Percentiles rank a stretch among this genome's conserved stretches.
phyloP scores from a whole-genome alignment of 2,113 vertebrate species.

The Nanger granti region DNA sequence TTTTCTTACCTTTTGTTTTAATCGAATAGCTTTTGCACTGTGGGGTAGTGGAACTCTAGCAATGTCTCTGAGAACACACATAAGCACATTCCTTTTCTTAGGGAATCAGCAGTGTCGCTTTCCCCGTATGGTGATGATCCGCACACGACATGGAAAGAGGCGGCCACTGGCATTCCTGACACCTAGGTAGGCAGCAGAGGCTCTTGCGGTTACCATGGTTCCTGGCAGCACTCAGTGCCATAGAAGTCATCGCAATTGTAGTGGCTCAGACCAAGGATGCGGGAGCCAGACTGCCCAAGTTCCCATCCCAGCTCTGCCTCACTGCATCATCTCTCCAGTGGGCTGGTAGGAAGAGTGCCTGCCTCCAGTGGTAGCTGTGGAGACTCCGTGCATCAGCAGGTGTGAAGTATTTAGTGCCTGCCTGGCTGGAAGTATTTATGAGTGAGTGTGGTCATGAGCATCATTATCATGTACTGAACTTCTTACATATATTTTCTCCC shows the following conservation, averaged over 20 bases:
- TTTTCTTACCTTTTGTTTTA: slow-evolving; percentile 15
- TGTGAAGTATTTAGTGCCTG: not conserved
- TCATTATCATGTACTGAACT: not conserved
- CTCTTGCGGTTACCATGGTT: not conserved
- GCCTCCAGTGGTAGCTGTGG: not conserved
- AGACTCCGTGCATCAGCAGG: fast-evolving
- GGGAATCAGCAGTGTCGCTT: not conserved
- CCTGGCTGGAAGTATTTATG: not conserved
- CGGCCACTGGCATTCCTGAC: not conserved
- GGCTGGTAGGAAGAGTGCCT: not conserved
- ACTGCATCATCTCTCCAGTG: not conserved
- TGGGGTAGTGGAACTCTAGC: not conserved
- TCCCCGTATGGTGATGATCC: not conserved
- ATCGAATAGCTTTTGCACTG: not conserved
- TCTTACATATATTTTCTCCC: not conserved
- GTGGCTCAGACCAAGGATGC: not conserved
- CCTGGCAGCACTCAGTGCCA: not conserved
- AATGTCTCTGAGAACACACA: not conserved
- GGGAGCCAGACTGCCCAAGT: not conserved
- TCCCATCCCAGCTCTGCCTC: not conserved
- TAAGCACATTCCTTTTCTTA: not conserved
- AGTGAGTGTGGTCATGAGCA: not conserved
- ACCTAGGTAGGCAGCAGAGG: not conserved
- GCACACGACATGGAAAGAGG: not conserved
- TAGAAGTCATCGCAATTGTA: not conserved